Conservation (phyloP, 2,888 invertebrate genomes). For the Melieria picta region DNA sequence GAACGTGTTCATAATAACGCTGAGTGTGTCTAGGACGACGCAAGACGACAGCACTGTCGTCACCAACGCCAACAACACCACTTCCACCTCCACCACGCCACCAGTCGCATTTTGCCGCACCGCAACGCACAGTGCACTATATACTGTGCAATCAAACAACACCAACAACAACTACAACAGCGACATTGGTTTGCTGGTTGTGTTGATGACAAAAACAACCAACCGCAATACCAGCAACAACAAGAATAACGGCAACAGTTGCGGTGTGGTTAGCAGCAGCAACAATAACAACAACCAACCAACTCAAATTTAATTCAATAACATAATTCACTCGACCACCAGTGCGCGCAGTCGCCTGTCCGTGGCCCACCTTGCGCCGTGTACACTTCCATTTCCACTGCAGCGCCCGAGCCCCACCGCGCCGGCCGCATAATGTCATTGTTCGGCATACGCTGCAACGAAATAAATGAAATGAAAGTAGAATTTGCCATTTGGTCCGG, state of each 20-base stretch:
- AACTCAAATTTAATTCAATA: slow-evolving; percentile 62
- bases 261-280: background rate
- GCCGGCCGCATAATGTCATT: too few relatives aligned
- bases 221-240: background rate
- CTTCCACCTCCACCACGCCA: background rate
- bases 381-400: background rate
- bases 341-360: slow-evolving; percentile 1
- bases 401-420: background rate
- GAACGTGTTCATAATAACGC: slow-evolving; percentile 52
- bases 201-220: background rate
- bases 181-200: background rate
- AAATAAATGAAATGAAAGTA: slow-evolving; percentile 59
- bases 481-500: slow-evolving; percentile 38
- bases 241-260: background rate
- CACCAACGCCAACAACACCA: background rate
- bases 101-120: background rate
- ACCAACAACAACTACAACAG: background rate
- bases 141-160: background rate
- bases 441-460: slow-evolving; percentile 35
- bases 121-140: too few relatives aligned
- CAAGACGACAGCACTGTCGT: background rate
- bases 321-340: slow-evolving; percentile 56
- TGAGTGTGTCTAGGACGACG: slow-evolving; percentile 18
- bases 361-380: background rate
- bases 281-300: slow-evolving; percentile 46